phyloP scores from a whole-genome alignment of 2,888 invertebrate genomes.

The Eumerus sabulonum region DNA sequence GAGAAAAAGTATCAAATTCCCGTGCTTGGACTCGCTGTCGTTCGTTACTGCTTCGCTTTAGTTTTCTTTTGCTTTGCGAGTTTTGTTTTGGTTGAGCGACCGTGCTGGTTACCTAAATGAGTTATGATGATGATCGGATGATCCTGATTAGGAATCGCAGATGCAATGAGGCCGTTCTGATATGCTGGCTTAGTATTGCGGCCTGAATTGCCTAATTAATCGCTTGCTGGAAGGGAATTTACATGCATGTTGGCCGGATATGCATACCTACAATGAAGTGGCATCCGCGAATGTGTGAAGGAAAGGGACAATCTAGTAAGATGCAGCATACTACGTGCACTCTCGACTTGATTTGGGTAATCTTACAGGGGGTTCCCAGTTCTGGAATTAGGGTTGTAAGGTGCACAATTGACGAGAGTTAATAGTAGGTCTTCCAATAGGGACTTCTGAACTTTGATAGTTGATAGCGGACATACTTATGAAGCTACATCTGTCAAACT shows the following conservation, averaged over 20 bases:
- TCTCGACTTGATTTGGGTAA: too few relatives aligned
- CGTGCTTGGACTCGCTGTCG: slow-evolving; percentile 35
- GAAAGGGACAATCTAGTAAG: too few relatives aligned
- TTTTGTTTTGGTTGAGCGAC: background rate
- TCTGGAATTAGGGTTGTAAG: too few relatives aligned
- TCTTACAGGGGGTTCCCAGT: too few relatives aligned
- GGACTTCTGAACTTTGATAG: too few relatives aligned
- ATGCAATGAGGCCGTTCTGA: slow-evolving; percentile 3
- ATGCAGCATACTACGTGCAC: too few relatives aligned
- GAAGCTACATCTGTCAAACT: too few relatives aligned
- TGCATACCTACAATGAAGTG: background rate
- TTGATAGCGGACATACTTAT: too few relatives aligned
- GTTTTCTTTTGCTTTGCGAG: slow-evolving; percentile 2
- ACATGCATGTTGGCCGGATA: too few relatives aligned
- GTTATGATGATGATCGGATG: slow-evolving; percentile 48
- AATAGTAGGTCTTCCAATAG: too few relatives aligned
- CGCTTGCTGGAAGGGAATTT: slow-evolving; percentile 27
- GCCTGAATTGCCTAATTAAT: slow-evolving; percentile 28
- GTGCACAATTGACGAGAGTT: too few relatives aligned
- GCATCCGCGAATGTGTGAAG: too few relatives aligned
- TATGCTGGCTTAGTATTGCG: background rate
- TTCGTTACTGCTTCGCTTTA: slow-evolving; percentile 5
- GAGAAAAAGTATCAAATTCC: slow-evolving; percentile 59
- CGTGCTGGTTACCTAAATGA: slow-evolving; percentile 35
- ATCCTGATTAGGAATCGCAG: slow-evolving; percentile 24